phyloP scores from a whole-genome alignment of 1,140 invertebrate species.

The Stratiolaelaps scimitus region DNA sequence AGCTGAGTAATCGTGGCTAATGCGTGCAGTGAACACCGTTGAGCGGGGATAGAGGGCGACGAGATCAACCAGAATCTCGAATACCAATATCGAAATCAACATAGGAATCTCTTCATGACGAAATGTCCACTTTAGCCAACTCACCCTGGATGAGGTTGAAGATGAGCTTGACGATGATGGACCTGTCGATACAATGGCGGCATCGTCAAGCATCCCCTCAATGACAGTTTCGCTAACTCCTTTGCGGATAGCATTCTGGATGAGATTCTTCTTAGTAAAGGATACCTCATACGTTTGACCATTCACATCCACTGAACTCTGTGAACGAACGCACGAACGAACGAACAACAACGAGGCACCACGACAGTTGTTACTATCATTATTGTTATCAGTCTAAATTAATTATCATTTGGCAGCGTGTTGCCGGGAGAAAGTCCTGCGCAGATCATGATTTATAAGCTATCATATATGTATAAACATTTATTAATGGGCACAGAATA shows the following conservation, averaged over 20 bases:
- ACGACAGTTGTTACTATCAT: no score
- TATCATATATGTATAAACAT: no score
- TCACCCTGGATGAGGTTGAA: constrained; percentile 10
- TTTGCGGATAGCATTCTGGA: constrained; percentile 22
- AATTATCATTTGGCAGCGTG: no score
- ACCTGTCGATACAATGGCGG: not conserved
- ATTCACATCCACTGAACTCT: constrained; percentile 9
- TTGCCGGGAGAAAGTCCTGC: no score
- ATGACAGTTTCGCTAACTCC: constrained; percentile 3
- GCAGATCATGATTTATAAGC: no score
- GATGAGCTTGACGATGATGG: not conserved
- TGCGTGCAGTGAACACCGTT: no score
- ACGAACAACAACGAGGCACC: no score
- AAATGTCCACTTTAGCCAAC: not conserved
- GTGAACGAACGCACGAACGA: not conserved
- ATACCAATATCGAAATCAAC: not conserved
- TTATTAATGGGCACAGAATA: no score
- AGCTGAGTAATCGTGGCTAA: no score
- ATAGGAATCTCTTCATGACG: not conserved
- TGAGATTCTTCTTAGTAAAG: constrained; percentile 13
- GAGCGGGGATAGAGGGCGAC: no score
- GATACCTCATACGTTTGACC: constrained; percentile 19
- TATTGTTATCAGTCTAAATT: no score
- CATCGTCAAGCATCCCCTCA: constrained; percentile 16
- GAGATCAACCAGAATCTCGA: no score